Evolutionary conservation across 1,140 invertebrate genomes (phyloP).

Genomic region (Hydropsyche tenuis): DNA sequence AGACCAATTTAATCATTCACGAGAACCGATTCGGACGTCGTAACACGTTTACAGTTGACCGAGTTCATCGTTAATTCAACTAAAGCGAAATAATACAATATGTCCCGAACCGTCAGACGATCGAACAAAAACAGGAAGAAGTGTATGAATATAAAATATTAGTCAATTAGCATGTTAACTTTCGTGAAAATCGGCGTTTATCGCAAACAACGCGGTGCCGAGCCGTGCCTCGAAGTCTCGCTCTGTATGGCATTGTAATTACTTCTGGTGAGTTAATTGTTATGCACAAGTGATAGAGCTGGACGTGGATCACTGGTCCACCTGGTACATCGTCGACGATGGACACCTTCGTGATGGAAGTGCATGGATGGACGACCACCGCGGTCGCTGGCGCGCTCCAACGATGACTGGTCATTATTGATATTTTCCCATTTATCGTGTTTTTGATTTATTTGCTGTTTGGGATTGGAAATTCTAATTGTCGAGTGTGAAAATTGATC

Average conservation of each 20-base stretch:
- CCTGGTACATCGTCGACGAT: not conserved
- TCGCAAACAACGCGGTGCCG: not conserved
- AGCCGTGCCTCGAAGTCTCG: not conserved
- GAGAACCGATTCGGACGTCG: too few relatives aligned
- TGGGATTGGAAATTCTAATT: too few relatives aligned
- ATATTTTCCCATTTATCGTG: too few relatives aligned
- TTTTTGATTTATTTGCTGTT: too few relatives aligned
- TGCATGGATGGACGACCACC: not conserved
- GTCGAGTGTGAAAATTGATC: too few relatives aligned
- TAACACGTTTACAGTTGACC: too few relatives aligned
- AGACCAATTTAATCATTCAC: too few relatives aligned
- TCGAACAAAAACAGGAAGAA: not conserved
- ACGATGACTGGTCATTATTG: too few relatives aligned
- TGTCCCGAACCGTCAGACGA: not conserved
- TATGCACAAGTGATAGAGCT: not conserved
- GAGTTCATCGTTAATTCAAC: too few relatives aligned
- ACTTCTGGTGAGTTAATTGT: slow-evolving; percentile 2
- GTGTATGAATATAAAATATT: not conserved
- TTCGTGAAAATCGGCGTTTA: not conserved
- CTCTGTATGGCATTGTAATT: slow-evolving; percentile 31
- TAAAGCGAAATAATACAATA: too few relatives aligned
- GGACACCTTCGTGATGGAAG: slow-evolving; percentile 7
- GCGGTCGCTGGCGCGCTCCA: not conserved
- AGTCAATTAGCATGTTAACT: not conserved
- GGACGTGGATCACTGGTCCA: slow-evolving; percentile 15